Evolutionary conservation across 2,113 vertebrate species (phyloP), one percentile per base, ranked within the genome.

Genomic region (Xerus inauris): DNA sequence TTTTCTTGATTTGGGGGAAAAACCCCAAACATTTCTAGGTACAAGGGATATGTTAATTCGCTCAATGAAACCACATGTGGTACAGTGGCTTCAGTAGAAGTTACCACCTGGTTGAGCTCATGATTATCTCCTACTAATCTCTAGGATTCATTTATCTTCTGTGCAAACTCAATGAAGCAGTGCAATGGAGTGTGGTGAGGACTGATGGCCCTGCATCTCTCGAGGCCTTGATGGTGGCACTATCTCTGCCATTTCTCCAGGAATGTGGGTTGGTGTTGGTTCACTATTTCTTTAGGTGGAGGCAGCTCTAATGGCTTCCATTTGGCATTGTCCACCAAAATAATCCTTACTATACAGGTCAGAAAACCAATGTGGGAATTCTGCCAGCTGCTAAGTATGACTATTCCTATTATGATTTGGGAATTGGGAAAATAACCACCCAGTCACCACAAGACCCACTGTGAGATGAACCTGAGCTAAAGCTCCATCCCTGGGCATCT

Each of bases 401-500:
- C 38, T 47, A 19, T 67, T 42, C 35, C 45, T 75, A 1, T 40
- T 49, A 67, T 49, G 11, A 49, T 49, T 62, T 14, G 16, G 72
- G 38, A 85, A 19, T 26, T 38, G 42, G 67, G 64, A 28, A 73
- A n/a, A 65, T 64, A 80, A 54, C 47, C 10, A 45, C 35, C 8
- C 0, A 0, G 45, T 8, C 26, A 9, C 17, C 28, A 28, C 9
- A 11, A 83, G 47, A 8, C 19, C 14, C 71, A 64, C 17, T 4
- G 1, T 49, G 84, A 77, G 77, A 67, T 32, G 32, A 47, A 62
- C n/a, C 57, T 19, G 57, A 91, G 65, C 13, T 51, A 72, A 51
- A 45, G 42, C 26, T 51, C 28, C 11, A 14, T 28, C 54, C 5
- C 59, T 11, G 24, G 59, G 24, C 59, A 24, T 28, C 22, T 11